These are phyloP conservation scores for Caradrina clavipalpis DNA, from an alignment of 2,888 invertebrate species.

Conservation along the genomic window DNA sequence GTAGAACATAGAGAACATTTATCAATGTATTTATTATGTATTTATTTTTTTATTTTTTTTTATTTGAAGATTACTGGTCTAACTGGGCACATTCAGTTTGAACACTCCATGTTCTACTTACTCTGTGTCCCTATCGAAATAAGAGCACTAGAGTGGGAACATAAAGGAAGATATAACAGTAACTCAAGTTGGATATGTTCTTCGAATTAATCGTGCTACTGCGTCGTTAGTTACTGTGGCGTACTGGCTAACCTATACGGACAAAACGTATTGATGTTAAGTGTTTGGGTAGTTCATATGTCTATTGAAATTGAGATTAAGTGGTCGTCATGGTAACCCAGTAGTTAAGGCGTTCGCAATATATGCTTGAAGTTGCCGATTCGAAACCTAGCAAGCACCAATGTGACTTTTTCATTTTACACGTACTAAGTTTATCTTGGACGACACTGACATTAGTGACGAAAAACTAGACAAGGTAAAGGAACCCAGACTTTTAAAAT, in stretches of 20 bases:
- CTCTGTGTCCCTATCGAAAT: conserved; percentile 5
- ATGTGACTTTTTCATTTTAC: no score
- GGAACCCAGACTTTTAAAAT: no score
- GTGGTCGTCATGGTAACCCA: neutral
- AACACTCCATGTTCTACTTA: conserved; percentile 1
- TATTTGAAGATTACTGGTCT: no score
- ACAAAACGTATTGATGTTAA: conserved; percentile 31
- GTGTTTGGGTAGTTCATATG: neutral
- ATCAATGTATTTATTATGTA: no score
- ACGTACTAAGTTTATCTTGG: no score
- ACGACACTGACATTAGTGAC: no score
- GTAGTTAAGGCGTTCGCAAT: no score
- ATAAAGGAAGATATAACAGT: conserved; percentile 60
- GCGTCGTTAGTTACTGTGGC: conserved; percentile 47
- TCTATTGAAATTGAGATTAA: conserved; percentile 9
- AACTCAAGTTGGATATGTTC: conserved; percentile 59
- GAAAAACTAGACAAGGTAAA: no score
- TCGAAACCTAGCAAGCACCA: no score
- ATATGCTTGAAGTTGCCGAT: no score
- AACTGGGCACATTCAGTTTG: neutral
- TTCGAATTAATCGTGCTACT: conserved; percentile 55
- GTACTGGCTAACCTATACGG: conserved; percentile 9
- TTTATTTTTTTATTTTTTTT: no score
- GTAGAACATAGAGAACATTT: no score
- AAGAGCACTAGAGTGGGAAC: conserved; percentile 33